Percentiles rank a stretch among this genome's conserved stretches.
Evolutionary conservation across 2,797 vertebrate genomes (phyloP).

Genomic region (Bradypodion pumilum): DNA sequence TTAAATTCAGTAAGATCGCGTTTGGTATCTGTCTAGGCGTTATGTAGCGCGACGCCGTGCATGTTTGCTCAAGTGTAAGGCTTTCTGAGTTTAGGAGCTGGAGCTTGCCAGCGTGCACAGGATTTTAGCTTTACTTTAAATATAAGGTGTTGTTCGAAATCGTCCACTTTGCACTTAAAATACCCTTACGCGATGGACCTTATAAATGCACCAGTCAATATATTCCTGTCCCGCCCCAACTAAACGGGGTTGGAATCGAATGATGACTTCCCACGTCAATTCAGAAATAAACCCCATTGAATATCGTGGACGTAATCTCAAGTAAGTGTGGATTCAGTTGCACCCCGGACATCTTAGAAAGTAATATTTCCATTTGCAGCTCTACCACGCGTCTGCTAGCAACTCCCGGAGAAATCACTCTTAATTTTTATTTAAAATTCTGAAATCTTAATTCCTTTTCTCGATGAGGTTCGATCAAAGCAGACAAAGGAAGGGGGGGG

Average conservation of each 20-base stretch:
- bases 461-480: background rate
- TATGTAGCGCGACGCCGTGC: too few relatives aligned
- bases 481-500: background rate
- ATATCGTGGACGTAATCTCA: background rate
- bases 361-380: background rate
- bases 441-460: background rate
- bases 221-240: background rate
- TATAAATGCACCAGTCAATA: background rate
- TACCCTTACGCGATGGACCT: background rate
- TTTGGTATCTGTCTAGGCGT: too few relatives aligned
- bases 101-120: too few relatives aligned
- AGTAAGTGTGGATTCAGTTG: background rate
- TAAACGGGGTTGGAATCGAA: background rate
- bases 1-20: too few relatives aligned
- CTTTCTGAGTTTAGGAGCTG: too few relatives aligned
- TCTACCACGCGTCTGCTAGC: background rate
- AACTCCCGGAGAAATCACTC: background rate
- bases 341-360: background rate
- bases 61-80: too few relatives aligned
- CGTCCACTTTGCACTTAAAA: too few relatives aligned
- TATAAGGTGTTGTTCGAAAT: background rate
- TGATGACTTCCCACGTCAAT: too few relatives aligned
- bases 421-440: rapidly evolving
- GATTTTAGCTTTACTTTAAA: too few relatives aligned
- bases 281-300: background rate